These are phyloP conservation scores for Echinops telfairi DNA, from an alignment of 2,113 vertebrate genomes.

Conservation along the genomic window DNA sequence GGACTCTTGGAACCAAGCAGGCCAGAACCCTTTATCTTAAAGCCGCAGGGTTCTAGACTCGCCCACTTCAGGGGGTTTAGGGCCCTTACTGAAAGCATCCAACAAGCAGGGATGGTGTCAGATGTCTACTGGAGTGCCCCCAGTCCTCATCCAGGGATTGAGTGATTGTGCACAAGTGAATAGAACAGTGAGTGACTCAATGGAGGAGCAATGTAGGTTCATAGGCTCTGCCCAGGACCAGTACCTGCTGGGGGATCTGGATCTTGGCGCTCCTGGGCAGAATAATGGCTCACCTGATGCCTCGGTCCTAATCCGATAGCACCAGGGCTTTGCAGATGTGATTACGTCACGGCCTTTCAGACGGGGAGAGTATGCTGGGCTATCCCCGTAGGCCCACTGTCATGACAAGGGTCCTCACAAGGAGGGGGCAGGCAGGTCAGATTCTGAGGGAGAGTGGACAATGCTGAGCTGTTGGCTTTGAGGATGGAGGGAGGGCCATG, in stretches of 20 bases:
- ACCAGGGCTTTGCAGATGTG: background rate
- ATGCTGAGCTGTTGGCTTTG: background rate
- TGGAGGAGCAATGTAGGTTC: background rate
- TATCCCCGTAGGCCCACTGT: background rate
- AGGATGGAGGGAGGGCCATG: background rate
- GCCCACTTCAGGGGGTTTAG: background rate
- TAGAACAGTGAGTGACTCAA: background rate
- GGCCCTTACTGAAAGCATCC: background rate
- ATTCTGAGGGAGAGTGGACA: background rate
- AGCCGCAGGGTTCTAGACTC: background rate
- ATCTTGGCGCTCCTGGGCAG: background rate
- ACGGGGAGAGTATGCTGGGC: background rate
- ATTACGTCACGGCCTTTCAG: background rate
- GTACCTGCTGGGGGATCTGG: background rate
- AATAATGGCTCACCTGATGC: too few species aligned
- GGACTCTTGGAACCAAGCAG: conserved; percentile 3
- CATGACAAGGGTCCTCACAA: background rate
- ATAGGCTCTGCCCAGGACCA: background rate
- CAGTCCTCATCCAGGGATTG: background rate
- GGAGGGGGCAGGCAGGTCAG: background rate
- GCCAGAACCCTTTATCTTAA: conserved; percentile 15
- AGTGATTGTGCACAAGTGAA: background rate
- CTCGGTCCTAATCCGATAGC: background rate
- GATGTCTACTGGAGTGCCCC: background rate
- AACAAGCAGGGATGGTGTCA: background rate